Evolutionary conservation across 1,140 invertebrate species (phyloP).

Genomic region (Drosophila ironensis): DNA sequence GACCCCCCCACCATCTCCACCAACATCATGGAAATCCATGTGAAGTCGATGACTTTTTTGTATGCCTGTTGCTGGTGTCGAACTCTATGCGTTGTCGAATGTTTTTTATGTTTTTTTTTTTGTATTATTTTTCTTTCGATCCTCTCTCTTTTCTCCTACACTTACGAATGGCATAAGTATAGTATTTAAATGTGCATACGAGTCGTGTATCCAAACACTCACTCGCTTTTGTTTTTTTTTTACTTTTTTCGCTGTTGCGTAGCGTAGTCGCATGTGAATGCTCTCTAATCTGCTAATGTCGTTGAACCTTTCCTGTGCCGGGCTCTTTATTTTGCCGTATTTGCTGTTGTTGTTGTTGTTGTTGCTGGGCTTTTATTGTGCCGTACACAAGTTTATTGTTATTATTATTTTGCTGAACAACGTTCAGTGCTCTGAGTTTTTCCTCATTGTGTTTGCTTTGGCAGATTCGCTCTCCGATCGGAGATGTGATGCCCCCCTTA

Average conservation of each 20-base stretch:
- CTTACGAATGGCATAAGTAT: too few relatives aligned
- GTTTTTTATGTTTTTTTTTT: slow-evolving; percentile 9
- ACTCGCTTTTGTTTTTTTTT: neutral
- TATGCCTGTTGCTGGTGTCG: slow-evolving; percentile 20
- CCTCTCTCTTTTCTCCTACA: neutral
- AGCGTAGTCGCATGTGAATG: slow-evolving; percentile 47
- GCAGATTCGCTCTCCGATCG: slow-evolving; percentile 31
- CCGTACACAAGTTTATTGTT: slow-evolving; percentile 67
- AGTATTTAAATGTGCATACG: slow-evolving; percentile 62
- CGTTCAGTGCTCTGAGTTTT: slow-evolving; percentile 28
- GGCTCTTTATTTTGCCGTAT: slow-evolving; percentile 48
- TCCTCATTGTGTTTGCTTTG: slow-evolving; percentile 45
- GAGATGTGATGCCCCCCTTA: neutral
- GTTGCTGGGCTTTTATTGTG: slow-evolving; percentile 56
- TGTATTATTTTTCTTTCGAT: slow-evolving; percentile 10
- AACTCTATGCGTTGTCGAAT: slow-evolving; percentile 43
- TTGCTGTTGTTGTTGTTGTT: slow-evolving; percentile 71
- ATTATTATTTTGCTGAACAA: slow-evolving; percentile 53
- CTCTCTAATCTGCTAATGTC: slow-evolving; percentile 74
- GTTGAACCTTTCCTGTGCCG: slow-evolving; percentile 62
- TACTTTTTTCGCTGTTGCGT: slow-evolving; percentile 19
- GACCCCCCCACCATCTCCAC: slow-evolving; percentile 10
- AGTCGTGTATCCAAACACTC: slow-evolving; percentile 7
- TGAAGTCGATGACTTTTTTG: slow-evolving; percentile 73
- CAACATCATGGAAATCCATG: slow-evolving; percentile 66